phyloP scores from a whole-genome alignment of 2,797 vertebrate genomes.

The Labroides dimidiatus region DNA sequence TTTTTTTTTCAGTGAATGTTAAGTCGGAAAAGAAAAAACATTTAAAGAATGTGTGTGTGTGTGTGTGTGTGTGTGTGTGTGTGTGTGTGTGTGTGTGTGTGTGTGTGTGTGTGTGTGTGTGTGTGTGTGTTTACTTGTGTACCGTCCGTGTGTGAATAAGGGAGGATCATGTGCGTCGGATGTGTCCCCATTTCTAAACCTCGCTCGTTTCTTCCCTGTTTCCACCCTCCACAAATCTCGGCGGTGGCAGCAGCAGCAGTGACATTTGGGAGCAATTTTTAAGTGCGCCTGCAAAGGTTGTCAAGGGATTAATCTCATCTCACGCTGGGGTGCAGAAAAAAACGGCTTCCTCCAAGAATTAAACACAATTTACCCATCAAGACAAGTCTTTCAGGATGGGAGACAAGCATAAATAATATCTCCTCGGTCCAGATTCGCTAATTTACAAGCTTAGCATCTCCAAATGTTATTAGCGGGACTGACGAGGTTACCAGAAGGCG shows the following conservation, averaged over 20 bases:
- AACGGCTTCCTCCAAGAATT: slow-evolving; percentile 86
- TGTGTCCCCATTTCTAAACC: slow-evolving; percentile 64
- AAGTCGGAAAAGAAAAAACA: slow-evolving; percentile 64
- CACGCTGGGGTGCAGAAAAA: slow-evolving; percentile 84
- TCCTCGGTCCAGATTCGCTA: slow-evolving; percentile 88
- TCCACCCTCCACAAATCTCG: slow-evolving; percentile 75
- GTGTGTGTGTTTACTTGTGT: too few relatives aligned
- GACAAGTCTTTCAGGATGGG: slow-evolving; percentile 84
- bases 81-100: too few relatives aligned
- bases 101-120: slow-evolving; percentile 23
- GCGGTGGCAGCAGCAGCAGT: slow-evolving; percentile 56
- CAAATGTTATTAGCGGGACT: slow-evolving; percentile 87
- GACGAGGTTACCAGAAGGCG: slow-evolving; percentile 86
- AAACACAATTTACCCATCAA: slow-evolving; percentile 90
- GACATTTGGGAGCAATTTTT: slow-evolving; percentile 87
- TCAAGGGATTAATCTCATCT: slow-evolving; percentile 90
- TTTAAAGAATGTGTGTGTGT: slow-evolving; percentile 45
- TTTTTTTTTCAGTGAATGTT: slow-evolving; percentile 46
- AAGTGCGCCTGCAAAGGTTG: slow-evolving; percentile 87
- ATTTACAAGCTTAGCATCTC: slow-evolving; percentile 89
- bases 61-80: slow-evolving; percentile 12
- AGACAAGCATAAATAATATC: slow-evolving; percentile 91
- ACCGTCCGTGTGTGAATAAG: too few relatives aligned
- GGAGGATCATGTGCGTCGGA: slow-evolving; percentile 51
- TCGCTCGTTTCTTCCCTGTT: slow-evolving; percentile 47